Evolutionary conservation across 2,797 vertebrate genomes (phyloP).

Genomic region (Acrossocheilus fasciatus): DNA sequence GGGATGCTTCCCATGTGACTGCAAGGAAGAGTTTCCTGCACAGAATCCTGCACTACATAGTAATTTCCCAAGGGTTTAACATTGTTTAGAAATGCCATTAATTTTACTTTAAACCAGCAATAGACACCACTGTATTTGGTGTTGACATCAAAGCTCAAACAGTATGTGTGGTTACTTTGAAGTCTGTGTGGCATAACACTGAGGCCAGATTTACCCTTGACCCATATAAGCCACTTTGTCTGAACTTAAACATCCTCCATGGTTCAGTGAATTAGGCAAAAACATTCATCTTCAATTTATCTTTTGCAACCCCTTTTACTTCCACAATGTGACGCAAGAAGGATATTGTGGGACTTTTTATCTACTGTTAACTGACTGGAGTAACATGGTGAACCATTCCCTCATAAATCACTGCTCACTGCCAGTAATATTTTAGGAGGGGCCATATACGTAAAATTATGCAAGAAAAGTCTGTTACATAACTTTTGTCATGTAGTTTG

Average conservation of each 20-base stretch:
- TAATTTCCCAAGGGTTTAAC: neutral
- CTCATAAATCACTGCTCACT: neutral
- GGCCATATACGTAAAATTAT: neutral
- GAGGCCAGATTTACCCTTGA: constrained; percentile 31
- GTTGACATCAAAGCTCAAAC: constrained; percentile 29
- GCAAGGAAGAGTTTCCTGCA: neutral
- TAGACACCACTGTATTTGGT: constrained; percentile 6
- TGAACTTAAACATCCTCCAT: constrained; percentile 21
- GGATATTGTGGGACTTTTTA: neutral
- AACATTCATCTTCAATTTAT: neutral
- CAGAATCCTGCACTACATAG: neutral
- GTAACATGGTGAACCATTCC: neutral
- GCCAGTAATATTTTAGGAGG: neutral
- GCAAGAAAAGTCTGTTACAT: neutral
- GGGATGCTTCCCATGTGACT: neutral
- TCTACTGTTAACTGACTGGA: neutral
- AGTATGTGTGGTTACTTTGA: constrained; percentile 41
- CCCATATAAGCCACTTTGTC: constrained; percentile 32
- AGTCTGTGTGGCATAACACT: constrained; percentile 24
- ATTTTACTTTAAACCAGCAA: constrained; percentile 24
- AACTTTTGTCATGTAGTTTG: constrained; percentile 14
- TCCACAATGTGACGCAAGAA: neutral
- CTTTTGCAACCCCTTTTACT: neutral
- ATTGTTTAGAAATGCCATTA: neutral
- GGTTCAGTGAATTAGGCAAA: constrained; percentile 12